Conservation (phyloP, 2,888 invertebrate genomes). For the Mythimna vitellina region DNA sequence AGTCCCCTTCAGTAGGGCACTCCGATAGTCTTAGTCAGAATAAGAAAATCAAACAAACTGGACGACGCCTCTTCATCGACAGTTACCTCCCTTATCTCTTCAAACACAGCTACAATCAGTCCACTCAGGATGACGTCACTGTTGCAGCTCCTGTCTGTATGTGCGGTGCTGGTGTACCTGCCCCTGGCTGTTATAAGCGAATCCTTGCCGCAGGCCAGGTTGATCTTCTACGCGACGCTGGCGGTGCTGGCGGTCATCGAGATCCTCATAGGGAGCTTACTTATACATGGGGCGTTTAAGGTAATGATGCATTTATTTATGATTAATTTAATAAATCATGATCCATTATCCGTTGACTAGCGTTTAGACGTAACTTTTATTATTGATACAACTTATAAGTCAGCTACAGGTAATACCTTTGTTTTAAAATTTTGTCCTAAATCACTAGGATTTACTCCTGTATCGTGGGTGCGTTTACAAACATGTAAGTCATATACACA, state of each 20-base stretch:
- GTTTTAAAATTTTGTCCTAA: no score
- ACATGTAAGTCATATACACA: no score
- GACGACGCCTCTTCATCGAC: neutral
- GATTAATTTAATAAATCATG: neutral
- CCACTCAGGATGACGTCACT: slow-evolving; percentile 1
- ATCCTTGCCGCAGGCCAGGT: slow-evolving; percentile 65
- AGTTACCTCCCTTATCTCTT: slow-evolving; percentile 28
- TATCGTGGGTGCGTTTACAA: no score
- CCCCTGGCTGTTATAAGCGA: slow-evolving; percentile 69
- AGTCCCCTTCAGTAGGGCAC: neutral
- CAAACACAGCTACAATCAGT: neutral
- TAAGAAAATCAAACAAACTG: slow-evolving; percentile 11
- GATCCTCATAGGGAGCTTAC: slow-evolving; percentile 71
- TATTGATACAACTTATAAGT: no score
- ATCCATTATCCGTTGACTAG: neutral
- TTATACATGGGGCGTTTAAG: slow-evolving; percentile 77
- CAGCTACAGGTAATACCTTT: no score
- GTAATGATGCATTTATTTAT: slow-evolving; percentile 60
- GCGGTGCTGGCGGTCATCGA: slow-evolving; percentile 69
- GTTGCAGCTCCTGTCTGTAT: slow-evolving; percentile 72
- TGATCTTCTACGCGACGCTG: slow-evolving; percentile 73
- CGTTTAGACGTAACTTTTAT: no score
- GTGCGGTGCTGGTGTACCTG: slow-evolving; percentile 71
- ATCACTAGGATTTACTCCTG: no score
- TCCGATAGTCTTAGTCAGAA: neutral